Evolutionary conservation across 2,113 vertebrate genomes (phyloP), one percentile per base, ranked within the genome.

Genomic region (Periophthalmus modestus): DNA sequence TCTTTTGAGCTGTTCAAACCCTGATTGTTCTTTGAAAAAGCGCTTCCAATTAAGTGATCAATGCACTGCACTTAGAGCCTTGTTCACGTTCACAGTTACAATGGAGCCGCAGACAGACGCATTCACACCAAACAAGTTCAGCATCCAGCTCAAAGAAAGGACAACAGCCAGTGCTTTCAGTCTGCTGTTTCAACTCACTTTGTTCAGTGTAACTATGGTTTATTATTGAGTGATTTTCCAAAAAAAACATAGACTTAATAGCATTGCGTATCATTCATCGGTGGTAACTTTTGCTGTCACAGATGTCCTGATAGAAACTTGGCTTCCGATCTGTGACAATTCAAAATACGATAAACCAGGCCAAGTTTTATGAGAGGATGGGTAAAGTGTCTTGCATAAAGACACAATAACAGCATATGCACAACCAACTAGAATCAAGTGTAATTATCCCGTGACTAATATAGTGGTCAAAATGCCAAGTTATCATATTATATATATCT

Each of bases 21-120:
- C 59, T 34, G 14, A 62, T 34, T 33, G 24, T 62, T 34, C 28
- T 15, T 15, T 34, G 59, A 62, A 16, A 62, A 62, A 62, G 33
- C 59, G 16, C 28, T 62, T 34, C 24, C 59, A 62, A 62, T 62
- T 62, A 62, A 34, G 28, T 34, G 59, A 62, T 62, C 59, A 62
- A 62, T 62, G 59, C 59, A 16, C 5, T 16, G 59, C 59, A 62
- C 24, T 62, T 34, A 62, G 59, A 62, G 59, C 14, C 59, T 9
- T 18, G 59, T 19, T 19, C 48, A 18, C 47, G 57, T 21, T 52
- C 4, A 62, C 0, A 14, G 55, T 43, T 34, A 68, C 34, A 65
- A 54, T 59, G 47, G 21, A 28, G n/a, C 19, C 21, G 19, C 6
- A 33, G 61, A 65, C 33, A 16, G 18, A n/a, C 2, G n/a, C 23